Evolutionary conservation across 2,113 vertebrate species (phyloP).

Genomic region (Chrysochloris asiatica): DNA sequence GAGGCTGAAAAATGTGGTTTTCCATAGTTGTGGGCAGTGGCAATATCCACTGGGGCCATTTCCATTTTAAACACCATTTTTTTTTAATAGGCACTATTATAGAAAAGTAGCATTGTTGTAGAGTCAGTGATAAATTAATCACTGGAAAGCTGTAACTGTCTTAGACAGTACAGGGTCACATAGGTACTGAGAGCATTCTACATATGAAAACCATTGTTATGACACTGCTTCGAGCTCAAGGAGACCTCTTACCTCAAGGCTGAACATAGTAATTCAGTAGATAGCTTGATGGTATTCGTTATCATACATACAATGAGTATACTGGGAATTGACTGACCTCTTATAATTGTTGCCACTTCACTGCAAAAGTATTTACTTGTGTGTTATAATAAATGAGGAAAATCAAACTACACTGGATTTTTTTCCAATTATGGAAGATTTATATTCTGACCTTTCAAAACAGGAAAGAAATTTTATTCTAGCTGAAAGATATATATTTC

Average conservation of each 20-base stretch:
- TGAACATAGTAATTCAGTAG: not conserved
- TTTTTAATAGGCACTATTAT: too few species aligned
- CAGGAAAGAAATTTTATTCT: too few species aligned
- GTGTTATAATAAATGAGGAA: not conserved
- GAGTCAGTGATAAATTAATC: not conserved
- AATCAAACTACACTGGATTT: not conserved
- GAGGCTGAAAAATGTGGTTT: not conserved
- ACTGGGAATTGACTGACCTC: too few species aligned
- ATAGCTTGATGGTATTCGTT: not conserved
- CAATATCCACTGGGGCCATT: not conserved
- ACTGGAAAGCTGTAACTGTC: not conserved
- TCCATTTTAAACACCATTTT: not conserved
- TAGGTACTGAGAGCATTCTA: not conserved
- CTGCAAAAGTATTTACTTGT: not conserved
- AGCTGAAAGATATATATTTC: too few species aligned
- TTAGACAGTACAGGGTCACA: not conserved
- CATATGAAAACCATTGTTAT: too few species aligned
- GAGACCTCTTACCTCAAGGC: not conserved
- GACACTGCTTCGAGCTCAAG: too few species aligned
- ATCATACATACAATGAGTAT: not conserved
- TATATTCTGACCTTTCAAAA: too few species aligned
- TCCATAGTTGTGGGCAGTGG: not conserved
- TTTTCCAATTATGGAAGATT: not conserved
- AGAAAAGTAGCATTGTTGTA: not conserved
- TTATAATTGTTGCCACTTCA: not conserved